Evolutionary conservation across 2,797 vertebrate species (phyloP).

Genomic region (Myoxocephalus aenaeus): DNA sequence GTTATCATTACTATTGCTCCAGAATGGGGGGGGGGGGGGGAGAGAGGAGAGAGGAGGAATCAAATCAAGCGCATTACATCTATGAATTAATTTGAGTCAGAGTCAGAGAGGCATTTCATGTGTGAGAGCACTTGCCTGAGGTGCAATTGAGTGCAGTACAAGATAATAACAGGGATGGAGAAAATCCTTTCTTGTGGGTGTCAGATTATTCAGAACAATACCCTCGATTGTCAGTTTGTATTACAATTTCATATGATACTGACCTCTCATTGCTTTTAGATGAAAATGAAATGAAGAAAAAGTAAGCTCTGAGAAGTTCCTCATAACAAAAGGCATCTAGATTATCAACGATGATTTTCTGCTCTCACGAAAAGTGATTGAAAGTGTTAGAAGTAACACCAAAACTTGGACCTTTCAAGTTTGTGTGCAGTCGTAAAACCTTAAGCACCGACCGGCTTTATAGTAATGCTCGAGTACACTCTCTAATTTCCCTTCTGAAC

Average conservation of each 20-base stretch:
- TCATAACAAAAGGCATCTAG: conserved; percentile 20
- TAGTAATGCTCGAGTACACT: conserved; percentile 38
- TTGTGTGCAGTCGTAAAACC: conserved; percentile 10
- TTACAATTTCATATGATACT: conserved; percentile 52
- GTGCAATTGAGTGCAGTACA: conserved; percentile 55
- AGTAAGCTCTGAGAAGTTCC: background rate
- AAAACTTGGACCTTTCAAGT: conserved; percentile 59
- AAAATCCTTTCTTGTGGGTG: conserved; percentile 52
- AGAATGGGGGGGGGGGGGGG: background rate
- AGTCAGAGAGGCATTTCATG: conserved; percentile 44
- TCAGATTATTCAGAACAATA: conserved; percentile 63
- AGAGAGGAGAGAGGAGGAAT: background rate
- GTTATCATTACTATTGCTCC: conserved; percentile 32
- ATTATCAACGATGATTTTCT: conserved; percentile 8
- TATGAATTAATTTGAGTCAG: conserved; percentile 45
- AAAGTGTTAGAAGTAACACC: conserved; percentile 27
- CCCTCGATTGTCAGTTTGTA: conserved; percentile 46
- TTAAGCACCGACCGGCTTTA: conserved; percentile 26
- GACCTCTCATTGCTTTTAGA: conserved; percentile 40
- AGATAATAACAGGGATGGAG: conserved; percentile 55
- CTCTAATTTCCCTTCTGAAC: conserved; percentile 67
- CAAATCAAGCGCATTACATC: conserved; percentile 41
- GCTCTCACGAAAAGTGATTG: conserved; percentile 36
- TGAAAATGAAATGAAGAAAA: conserved; percentile 26
- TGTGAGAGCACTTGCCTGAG: conserved; percentile 58